These are phyloP conservation scores for Maccullochella peelii DNA, from an alignment of 2,113 vertebrate genomes.

Conservation along the genomic window DNA sequence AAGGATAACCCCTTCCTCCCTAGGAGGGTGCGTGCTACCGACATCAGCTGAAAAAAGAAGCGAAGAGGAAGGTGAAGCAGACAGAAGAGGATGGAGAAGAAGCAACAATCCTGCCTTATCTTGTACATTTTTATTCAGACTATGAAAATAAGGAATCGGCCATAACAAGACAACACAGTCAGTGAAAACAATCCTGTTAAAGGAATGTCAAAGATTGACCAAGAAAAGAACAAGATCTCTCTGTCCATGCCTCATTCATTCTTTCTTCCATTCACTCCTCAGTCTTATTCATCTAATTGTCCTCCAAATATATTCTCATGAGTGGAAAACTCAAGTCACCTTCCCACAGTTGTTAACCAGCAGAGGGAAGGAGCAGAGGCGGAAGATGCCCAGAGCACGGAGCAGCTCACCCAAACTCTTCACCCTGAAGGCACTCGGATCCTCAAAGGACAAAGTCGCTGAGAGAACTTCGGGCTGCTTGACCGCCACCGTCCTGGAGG, in stretches of 20 bases:
- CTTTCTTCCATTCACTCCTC: not conserved
- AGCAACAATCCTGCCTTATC: not conserved
- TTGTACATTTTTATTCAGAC: constrained; percentile 6
- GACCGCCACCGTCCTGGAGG: constrained; percentile 30
- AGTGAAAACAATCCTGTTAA: not conserved
- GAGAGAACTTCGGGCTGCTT: constrained; percentile 20
- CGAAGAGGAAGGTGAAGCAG: not conserved
- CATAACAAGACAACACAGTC: not conserved
- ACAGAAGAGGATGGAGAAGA: not conserved
- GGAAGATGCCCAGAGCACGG: constrained; percentile 83
- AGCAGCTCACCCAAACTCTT: constrained; percentile 84
- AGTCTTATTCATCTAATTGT: not conserved
- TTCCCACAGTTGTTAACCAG: constrained; percentile 84
- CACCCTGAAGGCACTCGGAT: constrained; percentile 83
- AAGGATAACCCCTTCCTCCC: constrained; percentile 80
- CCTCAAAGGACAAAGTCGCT: constrained; percentile 76
- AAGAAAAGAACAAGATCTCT: not conserved
- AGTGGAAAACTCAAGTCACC: constrained; percentile 68
- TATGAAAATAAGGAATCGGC: not conserved
- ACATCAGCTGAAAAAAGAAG: constrained; percentile 83
- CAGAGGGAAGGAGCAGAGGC: constrained; percentile 83
- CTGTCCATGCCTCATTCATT: no score
- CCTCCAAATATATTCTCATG: not conserved
- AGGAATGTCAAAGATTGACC: not conserved
- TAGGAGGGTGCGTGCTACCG: constrained; percentile 78